Evolutionary conservation across 2,113 vertebrate species (phyloP).

Genomic region (Orcinus orca): DNA sequence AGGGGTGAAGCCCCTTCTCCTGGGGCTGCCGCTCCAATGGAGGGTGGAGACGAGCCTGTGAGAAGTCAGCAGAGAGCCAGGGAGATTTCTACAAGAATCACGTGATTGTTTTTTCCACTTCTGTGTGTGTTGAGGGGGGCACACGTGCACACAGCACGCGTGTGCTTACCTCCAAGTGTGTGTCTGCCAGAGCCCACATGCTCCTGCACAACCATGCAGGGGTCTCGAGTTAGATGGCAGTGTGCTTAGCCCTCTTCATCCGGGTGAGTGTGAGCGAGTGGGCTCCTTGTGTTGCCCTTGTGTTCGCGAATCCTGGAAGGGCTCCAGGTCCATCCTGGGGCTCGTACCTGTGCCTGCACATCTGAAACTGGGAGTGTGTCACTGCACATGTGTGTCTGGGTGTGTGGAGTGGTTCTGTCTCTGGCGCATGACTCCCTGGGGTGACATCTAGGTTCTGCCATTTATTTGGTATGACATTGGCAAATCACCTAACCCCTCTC

Average conservation of each 20-base stretch:
- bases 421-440: background rate
- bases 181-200: rapidly evolving
- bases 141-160: rapidly evolving
- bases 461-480: background rate
- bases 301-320: background rate
- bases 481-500: background rate
- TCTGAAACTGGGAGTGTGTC: background rate
- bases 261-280: background rate
- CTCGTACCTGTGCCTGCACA: rapidly evolving
- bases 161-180: background rate
- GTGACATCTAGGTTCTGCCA: background rate
- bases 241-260: too few species aligned
- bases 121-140: background rate
- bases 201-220: rapidly evolving
- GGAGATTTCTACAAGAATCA: background rate
- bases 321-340: background rate
- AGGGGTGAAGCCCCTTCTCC: background rate
- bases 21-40: background rate
- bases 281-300: too few species aligned
- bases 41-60: background rate
- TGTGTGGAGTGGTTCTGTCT: too few species aligned
- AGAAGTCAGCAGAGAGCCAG: background rate
- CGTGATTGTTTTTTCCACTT: background rate
- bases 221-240: background rate
- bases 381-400: rapidly evolving